Evolutionary conservation across 1,140 invertebrate species (phyloP).

Genomic region (Ephestia elutella): DNA sequence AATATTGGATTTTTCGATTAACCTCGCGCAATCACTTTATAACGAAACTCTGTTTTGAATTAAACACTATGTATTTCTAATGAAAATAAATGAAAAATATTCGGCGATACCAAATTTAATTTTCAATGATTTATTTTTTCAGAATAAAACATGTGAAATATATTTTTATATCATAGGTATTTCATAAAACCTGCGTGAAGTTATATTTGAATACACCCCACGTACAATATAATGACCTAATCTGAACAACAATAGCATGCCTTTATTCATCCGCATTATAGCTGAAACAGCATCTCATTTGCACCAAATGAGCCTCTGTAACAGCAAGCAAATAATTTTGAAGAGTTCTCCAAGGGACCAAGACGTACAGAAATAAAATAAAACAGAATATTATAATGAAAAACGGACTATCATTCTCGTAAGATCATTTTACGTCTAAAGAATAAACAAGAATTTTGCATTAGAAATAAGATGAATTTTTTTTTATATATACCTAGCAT

Average conservation of each 20-base stretch:
- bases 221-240: background rate
- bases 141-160: no score
- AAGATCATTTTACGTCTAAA: background rate
- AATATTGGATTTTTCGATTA: no score
- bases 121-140: no score
- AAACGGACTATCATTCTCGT: background rate
- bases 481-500: no score
- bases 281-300: background rate
- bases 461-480: no score
- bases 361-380: background rate
- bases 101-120: no score
- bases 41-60: no score
- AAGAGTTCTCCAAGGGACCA: background rate
- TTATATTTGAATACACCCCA: background rate
- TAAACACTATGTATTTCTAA: no score
- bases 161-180: no score
- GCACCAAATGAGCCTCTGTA: background rate
- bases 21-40: no score
- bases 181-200: background rate
- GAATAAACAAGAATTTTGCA: background rate
- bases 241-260: background rate
- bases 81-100: no score
- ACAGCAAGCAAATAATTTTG: background rate
- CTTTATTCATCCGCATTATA: background rate
- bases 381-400: background rate